Conservation (phyloP, 1,140 invertebrate genomes). For the Drosophila parabipectinata region DNA sequence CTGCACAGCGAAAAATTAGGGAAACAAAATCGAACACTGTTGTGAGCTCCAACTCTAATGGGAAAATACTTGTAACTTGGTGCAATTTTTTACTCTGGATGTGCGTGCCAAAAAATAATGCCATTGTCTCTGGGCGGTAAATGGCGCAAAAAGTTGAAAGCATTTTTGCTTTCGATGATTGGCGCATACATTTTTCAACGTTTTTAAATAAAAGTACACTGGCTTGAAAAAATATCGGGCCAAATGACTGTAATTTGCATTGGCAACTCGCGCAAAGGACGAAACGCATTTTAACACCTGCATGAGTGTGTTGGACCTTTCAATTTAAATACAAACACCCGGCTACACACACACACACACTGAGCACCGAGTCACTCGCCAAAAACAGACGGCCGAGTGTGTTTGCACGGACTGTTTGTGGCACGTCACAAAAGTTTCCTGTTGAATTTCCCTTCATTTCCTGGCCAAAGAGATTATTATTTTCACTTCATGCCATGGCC, state of each 20-base stretch:
- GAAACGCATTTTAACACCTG: constrained; percentile 51
- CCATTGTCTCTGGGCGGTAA: constrained; percentile 22
- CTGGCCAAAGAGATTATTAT: constrained; percentile 79
- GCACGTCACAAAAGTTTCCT: constrained; percentile 80
- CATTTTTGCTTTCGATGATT: constrained; percentile 14
- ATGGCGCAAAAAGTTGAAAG: constrained; percentile 11
- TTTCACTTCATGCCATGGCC: constrained; percentile 69
- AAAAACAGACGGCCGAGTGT: constrained; percentile 13
- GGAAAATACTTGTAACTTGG: not conserved
- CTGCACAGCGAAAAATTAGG: constrained; percentile 10
- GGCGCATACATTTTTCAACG: constrained; percentile 25
- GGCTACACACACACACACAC: not conserved
- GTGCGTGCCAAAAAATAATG: constrained; percentile 49
- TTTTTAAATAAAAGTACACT: constrained; percentile 44
- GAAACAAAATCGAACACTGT: not conserved
- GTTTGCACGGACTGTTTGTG: constrained; percentile 68
- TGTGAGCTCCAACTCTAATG: not conserved
- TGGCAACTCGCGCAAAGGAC: constrained; percentile 34
- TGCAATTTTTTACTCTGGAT: constrained; percentile 15
- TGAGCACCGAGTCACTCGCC: not conserved
- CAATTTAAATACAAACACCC: constrained; percentile 52
- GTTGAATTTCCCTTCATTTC: constrained; percentile 81
- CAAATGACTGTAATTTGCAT: constrained; percentile 64
- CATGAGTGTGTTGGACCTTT: constrained; percentile 52
- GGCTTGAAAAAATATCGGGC: constrained; percentile 20